phyloP scores from a whole-genome alignment of 2,888 invertebrate genomes.

The Eustalomyia histrio region DNA sequence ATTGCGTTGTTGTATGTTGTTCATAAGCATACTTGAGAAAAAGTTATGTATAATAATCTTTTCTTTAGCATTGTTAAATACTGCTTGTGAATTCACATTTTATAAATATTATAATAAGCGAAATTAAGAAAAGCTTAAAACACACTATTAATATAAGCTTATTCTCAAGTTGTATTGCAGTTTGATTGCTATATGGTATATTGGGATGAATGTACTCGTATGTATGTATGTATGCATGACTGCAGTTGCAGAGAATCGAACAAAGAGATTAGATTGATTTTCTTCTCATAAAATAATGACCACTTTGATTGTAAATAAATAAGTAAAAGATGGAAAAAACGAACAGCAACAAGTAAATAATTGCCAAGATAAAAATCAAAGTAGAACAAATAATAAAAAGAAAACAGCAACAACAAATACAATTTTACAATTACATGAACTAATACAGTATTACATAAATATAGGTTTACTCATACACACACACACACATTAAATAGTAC shows the following conservation, averaged over 20 bases:
- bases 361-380: constrained; percentile 60
- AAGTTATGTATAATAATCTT: too few species aligned
- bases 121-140: too few species aligned
- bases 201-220: too few species aligned
- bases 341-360: constrained; percentile 47
- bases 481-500: neutral
- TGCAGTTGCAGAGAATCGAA: constrained; percentile 23
- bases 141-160: too few species aligned
- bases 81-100: too few species aligned
- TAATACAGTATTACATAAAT: too few species aligned
- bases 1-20: too few species aligned
- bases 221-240: neutral
- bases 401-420: constrained; percentile 3
- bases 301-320: constrained; percentile 29
- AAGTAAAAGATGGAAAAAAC: neutral
- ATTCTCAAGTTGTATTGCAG: too few species aligned
- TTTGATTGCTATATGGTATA: too few species aligned
- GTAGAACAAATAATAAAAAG: constrained; percentile 51
- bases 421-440: neutral
- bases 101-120: too few species aligned
- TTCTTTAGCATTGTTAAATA: too few species aligned
- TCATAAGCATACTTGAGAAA: too few species aligned
- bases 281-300: constrained; percentile 60
- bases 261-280: constrained; percentile 57
- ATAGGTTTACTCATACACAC: neutral